Percentiles rank a stretch among this genome's conserved stretches.
phyloP scores from a whole-genome alignment of 37 sponge, comb jelly and placozoan species.

The Bolinopsis microptera region DNA sequence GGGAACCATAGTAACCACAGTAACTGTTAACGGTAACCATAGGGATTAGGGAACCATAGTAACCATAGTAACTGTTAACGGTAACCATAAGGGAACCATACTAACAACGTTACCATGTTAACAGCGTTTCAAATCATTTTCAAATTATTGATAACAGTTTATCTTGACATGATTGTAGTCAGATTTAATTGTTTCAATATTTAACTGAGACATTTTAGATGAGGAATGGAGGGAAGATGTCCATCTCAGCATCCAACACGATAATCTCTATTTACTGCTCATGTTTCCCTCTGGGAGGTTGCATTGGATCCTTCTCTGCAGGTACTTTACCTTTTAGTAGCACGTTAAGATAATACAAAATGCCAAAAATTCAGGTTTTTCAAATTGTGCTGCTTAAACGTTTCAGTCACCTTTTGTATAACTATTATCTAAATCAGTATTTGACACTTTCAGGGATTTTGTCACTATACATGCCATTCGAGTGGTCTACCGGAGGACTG shows the following conservation, averaged over 20 bases:
- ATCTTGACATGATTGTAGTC: not conserved
- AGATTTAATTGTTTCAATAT: not conserved
- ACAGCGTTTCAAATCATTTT: no score
- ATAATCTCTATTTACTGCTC: constrained; percentile 36
- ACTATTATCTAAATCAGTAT: no score
- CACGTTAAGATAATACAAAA: not conserved
- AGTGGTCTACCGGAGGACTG: constrained; percentile 16
- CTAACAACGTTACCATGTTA: no score
- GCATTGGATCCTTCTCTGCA: constrained; percentile 25
- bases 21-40: no score
- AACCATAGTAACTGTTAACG: no score
- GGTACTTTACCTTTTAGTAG: not conserved
- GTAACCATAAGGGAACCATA: no score
- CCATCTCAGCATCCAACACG: constrained; percentile 26
- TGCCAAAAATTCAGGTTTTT: no score
- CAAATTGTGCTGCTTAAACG: no score
- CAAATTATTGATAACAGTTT: no score
- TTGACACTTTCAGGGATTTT: constrained; percentile 33
- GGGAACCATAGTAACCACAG: no score
- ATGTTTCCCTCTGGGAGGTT: constrained; percentile 33
- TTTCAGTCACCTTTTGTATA: no score
- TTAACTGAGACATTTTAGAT: not conserved
- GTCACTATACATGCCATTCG: not conserved
- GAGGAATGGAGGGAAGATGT: not conserved
- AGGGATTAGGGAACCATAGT: no score